Percentiles rank a stretch among this genome's conserved stretches.
Evolutionary conservation across 2,113 vertebrate species (phyloP).

Genomic region (Tretioscincus oriximinensis): DNA sequence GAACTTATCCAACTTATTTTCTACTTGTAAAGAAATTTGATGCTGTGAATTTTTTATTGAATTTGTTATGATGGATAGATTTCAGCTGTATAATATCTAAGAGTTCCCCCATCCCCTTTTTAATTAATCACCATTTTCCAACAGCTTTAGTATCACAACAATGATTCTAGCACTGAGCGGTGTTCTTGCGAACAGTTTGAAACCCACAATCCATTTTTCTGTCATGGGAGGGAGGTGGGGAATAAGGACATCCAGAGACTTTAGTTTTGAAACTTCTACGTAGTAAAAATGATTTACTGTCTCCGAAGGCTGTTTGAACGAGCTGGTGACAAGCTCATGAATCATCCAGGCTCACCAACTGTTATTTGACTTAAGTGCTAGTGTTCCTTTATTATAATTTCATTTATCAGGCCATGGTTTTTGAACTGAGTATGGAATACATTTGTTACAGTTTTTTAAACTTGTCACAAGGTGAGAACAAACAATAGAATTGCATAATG

Average conservation of each 20-base stretch:
- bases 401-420: not conserved
- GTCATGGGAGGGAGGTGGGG: not conserved
- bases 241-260: not conserved
- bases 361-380: conserved; percentile 15
- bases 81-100: rapidly evolving
- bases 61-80: not conserved
- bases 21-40: too few relatives aligned
- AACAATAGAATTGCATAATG: not conserved
- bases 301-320: not conserved
- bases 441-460: conserved; percentile 30
- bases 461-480: not conserved
- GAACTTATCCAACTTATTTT: too few relatives aligned
- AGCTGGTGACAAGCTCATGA: conserved; percentile 36
- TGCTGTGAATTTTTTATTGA: not conserved
- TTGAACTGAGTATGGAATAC: not conserved
- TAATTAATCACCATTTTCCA: not conserved
- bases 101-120: not conserved
- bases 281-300: conserved; percentile 25
- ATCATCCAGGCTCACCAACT: conserved; percentile 24
- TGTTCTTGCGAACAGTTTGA: not conserved
- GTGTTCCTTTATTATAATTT: not conserved
- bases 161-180: not conserved
- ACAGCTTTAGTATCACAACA: not conserved
- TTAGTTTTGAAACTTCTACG: conserved; percentile 24
- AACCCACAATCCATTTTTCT: not conserved